A percentile compares a stretch with the other conserved stretches of the same genome.
phyloP scores from a whole-genome alignment of 2,113 vertebrate genomes.

The Phoenicopterus ruber region DNA sequence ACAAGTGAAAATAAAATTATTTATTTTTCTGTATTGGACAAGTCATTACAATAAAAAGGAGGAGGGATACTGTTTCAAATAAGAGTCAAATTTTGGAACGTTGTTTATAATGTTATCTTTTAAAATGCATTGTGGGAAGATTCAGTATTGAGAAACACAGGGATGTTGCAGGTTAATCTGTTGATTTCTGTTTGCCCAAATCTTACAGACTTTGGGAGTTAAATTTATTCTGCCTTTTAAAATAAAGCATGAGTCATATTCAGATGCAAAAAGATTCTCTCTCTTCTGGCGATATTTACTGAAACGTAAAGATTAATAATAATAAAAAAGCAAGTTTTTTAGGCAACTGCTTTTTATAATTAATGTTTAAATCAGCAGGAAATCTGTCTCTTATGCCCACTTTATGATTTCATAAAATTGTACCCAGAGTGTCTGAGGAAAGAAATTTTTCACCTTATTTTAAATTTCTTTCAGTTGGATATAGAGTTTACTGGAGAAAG shows the following conservation, averaged over 20 bases:
- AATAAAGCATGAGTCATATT: neutral
- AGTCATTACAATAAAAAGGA: neutral
- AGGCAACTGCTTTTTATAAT: neutral
- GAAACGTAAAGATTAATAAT: neutral
- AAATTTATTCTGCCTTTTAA: neutral
- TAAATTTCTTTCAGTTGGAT: neutral
- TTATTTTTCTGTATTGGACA: neutral
- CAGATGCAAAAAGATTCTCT: neutral
- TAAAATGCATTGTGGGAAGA: neutral
- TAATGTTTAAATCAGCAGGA: neutral
- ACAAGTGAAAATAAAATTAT: neutral
- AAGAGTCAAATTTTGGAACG: neutral
- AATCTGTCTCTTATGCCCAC: neutral
- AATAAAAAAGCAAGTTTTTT: neutral
- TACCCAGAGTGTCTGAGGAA: neutral
- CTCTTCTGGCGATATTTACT: neutral
- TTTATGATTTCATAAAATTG: neutral
- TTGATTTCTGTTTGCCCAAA: neutral
- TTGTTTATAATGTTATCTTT: neutral
- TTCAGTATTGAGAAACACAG: neutral
- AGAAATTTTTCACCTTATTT: neutral
- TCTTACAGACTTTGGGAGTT: neutral
- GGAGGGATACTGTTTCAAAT: neutral
- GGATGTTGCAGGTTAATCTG: neutral
- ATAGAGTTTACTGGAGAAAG: neutral